These are phyloP conservation scores for Drosophila sordidula DNA, from an alignment of 2,888 invertebrate species.

Conservation along the genomic window DNA sequence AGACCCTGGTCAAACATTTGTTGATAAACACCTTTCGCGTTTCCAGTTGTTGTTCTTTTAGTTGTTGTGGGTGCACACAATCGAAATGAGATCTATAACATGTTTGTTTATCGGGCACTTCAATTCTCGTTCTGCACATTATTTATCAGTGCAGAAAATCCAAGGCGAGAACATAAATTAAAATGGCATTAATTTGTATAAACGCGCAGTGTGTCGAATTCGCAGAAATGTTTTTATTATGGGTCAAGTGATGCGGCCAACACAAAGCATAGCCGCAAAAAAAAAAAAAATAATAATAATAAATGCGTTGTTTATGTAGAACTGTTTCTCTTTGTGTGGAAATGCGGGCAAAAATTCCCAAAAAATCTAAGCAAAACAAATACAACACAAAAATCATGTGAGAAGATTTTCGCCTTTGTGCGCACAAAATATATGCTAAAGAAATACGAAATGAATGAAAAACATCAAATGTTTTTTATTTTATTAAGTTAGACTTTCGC, in stretches of 20 bases:
- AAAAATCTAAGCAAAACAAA: constrained; percentile 25
- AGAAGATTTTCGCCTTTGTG: constrained; percentile 22
- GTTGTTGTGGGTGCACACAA: constrained; percentile 12
- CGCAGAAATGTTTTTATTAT: constrained; percentile 51
- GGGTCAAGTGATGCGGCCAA: constrained; percentile 47
- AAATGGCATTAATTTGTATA: constrained; percentile 54
- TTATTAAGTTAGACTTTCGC: constrained; percentile 21
- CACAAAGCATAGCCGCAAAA: constrained; percentile 10
- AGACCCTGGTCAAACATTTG: constrained; percentile 1
- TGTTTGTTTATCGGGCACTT: constrained; percentile 50
- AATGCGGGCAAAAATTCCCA: constrained; percentile 31
- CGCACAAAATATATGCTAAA: constrained; percentile 19
- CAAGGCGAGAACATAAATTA: constrained; percentile 51
- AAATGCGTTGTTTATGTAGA: constrained; percentile 19
- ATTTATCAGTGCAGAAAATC: constrained; percentile 66
- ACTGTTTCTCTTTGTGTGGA: constrained; percentile 38
- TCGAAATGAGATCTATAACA: constrained; percentile 4
- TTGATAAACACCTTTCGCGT: constrained; percentile 2
- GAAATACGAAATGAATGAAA: constrained; percentile 25
- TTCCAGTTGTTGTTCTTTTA: constrained; percentile 9
- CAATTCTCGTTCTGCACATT: constrained; percentile 24
- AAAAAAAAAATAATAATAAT: not conserved
- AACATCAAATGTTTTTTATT: constrained; percentile 41
- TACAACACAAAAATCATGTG: constrained; percentile 13
- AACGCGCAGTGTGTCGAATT: constrained; percentile 36